Evolutionary conservation across 2,888 invertebrate species (phyloP).

Genomic region (Rhaphigaster nebulosa): DNA sequence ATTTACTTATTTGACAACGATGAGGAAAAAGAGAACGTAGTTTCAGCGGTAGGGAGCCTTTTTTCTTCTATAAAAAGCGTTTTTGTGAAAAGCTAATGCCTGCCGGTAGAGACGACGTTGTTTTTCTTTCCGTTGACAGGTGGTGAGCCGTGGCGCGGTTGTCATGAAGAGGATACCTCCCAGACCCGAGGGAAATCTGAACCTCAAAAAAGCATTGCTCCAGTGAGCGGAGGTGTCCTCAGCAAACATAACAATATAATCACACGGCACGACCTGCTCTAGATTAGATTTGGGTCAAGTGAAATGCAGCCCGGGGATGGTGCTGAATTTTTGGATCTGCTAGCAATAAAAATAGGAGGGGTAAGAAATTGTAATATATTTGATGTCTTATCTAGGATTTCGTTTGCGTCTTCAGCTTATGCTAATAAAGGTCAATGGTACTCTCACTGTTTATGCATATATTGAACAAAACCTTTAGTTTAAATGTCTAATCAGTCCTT

Average conservation of each 20-base stretch:
- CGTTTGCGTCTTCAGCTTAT: background rate
- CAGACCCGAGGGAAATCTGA: background rate
- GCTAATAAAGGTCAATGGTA: too few species aligned
- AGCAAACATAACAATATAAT: background rate
- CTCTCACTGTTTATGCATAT: too few species aligned
- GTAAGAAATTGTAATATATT: background rate
- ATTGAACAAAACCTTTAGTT: too few species aligned
- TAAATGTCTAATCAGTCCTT: too few species aligned
- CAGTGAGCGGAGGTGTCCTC: background rate
- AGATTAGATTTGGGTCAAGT: constrained; percentile 4
- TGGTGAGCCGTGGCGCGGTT: background rate
- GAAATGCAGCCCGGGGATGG: background rate
- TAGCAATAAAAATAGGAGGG: background rate
- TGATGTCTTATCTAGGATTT: background rate
- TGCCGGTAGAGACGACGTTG: background rate
- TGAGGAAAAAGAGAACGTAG: background rate
- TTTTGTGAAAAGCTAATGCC: constrained; percentile 7
- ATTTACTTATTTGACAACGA: background rate
- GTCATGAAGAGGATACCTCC: background rate
- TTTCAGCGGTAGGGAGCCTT: background rate
- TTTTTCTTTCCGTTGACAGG: background rate
- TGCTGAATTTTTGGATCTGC: background rate
- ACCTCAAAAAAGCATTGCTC: background rate
- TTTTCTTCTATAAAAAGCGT: background rate
- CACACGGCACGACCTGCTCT: background rate